These are phyloP conservation scores for Zele albiditarsus DNA, from an alignment of 2,888 invertebrate genomes.

Conservation along the genomic window DNA sequence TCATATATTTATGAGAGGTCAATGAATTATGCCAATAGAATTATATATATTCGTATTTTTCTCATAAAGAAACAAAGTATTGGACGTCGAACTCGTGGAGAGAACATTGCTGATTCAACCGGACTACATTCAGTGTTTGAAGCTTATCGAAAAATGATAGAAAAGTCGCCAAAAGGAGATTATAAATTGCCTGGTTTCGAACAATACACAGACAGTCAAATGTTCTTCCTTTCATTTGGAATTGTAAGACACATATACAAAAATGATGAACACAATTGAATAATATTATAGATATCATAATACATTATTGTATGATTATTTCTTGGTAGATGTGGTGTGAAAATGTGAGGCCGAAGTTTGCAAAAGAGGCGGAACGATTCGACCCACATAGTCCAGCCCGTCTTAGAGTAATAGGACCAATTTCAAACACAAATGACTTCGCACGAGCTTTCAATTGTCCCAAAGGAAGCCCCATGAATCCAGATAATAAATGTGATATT, in stretches of 20 bases:
- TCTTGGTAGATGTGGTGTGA: constrained; percentile 23
- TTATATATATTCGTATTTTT: not conserved
- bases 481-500: constrained; percentile 45
- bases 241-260: constrained; percentile 20
- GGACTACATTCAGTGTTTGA: constrained; percentile 84
- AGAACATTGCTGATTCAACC: constrained; percentile 91
- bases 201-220: constrained; percentile 78
- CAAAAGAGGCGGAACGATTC: not conserved
- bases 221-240: constrained; percentile 80
- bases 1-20: not conserved
- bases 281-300: not conserved
- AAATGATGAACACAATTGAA: not conserved
- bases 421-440: constrained; percentile 46
- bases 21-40: not conserved
- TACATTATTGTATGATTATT: not conserved
- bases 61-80: not conserved
- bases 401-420: constrained; percentile 42
- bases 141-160: constrained; percentile 74
- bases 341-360: constrained; percentile 1
- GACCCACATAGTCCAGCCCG: constrained; percentile 42
- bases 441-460: constrained; percentile 45
- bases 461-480: constrained; percentile 46
- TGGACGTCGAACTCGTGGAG: constrained; percentile 62
- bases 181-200: constrained; percentile 78
- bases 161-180: constrained; percentile 57